Evolutionary conservation across 1,140 invertebrate species (phyloP), one percentile per base, ranked within the genome.

Genomic region (Oncopodura yosiiana): DNA sequence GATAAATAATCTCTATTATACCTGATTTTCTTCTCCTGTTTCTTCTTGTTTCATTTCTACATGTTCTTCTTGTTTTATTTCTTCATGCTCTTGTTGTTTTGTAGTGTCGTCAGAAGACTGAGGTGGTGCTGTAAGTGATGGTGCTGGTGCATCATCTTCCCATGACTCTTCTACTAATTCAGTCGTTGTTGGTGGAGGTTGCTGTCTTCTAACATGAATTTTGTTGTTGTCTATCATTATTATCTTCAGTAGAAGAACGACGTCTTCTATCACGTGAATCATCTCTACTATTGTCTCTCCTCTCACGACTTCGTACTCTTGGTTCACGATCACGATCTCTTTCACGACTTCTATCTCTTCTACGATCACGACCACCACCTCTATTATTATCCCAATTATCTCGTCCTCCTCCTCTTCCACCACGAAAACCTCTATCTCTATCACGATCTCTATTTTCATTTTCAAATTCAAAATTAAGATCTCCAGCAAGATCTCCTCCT

Each of bases 351-450:
- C 52, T 41, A 19, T 66, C 62, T 36, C 60, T 61, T 48, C 51
- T 46, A 36, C 49, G 39, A 5, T 29, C 39, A 66, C 18, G 66
- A 60, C 38, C 69, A 46, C 49, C 32, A 34, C 49, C 34, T 48
- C 56, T 36, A 27, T 32, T 37, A 50, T 53, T 37, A 16, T 30
- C 37, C 68, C 12, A 69, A 52, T 38, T 24, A 30, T 49, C 56
- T 18, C 64, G 60, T 37, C 39, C 26, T 11, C 46, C 49, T 44
- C 55, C 37, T 59, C 60, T 29, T 38, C 57, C 51, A 59, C 55
- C 56, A 58, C 56, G 44, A 60, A 63, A 49, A 39, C 56, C 39
- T 32, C 56, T 14, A 21, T 26, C 14, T 21, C 36, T 39, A 3
- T 43, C 29, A 16, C 45, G 37, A 16, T 53, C 48, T 23, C 51